Evolutionary conservation across 2,113 vertebrate species (phyloP).

Genomic region (Alethe castanea): DNA sequence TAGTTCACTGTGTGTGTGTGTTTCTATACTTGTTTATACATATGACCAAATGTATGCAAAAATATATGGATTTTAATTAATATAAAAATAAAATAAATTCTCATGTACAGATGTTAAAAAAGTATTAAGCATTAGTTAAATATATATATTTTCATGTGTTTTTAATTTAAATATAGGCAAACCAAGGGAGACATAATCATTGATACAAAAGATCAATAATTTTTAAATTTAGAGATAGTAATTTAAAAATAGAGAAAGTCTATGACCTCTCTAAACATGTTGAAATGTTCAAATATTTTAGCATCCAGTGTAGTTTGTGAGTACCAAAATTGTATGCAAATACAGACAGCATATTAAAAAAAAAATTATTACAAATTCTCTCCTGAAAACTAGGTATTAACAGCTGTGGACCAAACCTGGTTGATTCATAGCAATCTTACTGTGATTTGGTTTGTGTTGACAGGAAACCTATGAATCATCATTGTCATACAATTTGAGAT

Average conservation of each 20-base stretch:
- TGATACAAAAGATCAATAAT: neutral
- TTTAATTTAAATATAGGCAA: neutral
- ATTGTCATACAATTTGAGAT: neutral
- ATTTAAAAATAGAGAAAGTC: neutral
- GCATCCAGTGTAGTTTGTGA: no score
- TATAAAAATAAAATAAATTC: neutral
- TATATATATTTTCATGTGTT: neutral
- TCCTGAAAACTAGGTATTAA: neutral
- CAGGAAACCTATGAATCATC: neutral
- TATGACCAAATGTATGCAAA: neutral
- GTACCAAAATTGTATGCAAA: neutral
- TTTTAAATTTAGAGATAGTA: neutral
- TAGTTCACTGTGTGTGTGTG: accelerated
- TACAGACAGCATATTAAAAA: neutral
- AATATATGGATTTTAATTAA: neutral
- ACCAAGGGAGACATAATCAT: neutral
- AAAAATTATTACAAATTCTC: neutral
- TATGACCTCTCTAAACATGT: neutral
- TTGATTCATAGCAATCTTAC: neutral
- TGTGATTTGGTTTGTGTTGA: neutral
- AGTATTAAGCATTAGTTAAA: neutral
- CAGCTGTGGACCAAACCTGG: neutral
- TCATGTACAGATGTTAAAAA: neutral
- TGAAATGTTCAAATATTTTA: neutral
- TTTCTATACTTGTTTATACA: neutral